Percentiles rank a stretch among this genome's conserved stretches.
These are phyloP conservation scores for Hyposoter didymator DNA, from an alignment of 2,888 invertebrate species.

Conservation along the genomic window DNA sequence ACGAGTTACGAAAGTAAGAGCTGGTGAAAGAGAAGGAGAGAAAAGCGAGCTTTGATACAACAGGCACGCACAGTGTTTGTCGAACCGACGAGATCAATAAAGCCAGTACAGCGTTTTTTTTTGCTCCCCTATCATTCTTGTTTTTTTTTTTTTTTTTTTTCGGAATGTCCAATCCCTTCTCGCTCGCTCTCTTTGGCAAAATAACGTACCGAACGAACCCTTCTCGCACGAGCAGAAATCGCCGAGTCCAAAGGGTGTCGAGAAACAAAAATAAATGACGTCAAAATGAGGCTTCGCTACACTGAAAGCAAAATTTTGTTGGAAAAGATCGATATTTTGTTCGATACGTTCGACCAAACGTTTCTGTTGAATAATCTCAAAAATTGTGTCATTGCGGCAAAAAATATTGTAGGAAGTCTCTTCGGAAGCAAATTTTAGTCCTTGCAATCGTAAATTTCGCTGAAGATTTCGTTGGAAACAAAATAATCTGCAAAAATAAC, in stretches of 20 bases:
- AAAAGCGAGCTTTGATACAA: slow-evolving; percentile 65
- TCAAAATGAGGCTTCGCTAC: neutral
- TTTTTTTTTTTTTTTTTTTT: slow-evolving; percentile 55
- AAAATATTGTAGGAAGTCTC: no score
- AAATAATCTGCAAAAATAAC: no score
- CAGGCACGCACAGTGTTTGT: slow-evolving; percentile 80
- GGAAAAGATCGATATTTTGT: no score
- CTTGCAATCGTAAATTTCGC: no score
- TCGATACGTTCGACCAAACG: no score
- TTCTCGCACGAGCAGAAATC: slow-evolving; percentile 13
- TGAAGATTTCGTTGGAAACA: no score
- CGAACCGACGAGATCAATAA: slow-evolving; percentile 83
- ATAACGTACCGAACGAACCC: slow-evolving; percentile 26
- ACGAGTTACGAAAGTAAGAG: slow-evolving; percentile 59
- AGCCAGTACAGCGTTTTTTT: slow-evolving; percentile 69
- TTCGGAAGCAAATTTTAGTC: no score
- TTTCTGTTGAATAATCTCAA: no score
- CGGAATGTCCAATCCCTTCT: slow-evolving; percentile 24
- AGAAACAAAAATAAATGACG: neutral
- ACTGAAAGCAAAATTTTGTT: no score
- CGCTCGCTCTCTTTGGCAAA: slow-evolving; percentile 5
- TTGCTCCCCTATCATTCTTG: slow-evolving; percentile 57
- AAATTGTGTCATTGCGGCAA: no score
- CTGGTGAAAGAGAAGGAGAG: slow-evolving; percentile 62
- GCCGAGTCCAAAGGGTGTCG: neutral